Conservation (phyloP, 2,113 vertebrate genomes). For the Fulmarus glacialis region DNA sequence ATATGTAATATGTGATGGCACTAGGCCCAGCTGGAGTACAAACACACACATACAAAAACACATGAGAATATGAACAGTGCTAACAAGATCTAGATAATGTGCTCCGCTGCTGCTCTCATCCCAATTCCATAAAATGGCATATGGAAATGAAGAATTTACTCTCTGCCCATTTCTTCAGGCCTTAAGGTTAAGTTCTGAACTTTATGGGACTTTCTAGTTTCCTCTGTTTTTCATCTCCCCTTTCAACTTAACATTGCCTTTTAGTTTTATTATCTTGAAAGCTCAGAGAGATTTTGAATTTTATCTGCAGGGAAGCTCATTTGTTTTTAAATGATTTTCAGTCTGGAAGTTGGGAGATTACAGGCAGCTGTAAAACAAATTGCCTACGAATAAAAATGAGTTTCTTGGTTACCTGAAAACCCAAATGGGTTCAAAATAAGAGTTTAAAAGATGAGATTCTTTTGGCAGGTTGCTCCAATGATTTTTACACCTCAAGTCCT, state of each 20-base stretch:
- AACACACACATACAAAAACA: background rate
- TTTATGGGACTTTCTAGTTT: conserved; percentile 5
- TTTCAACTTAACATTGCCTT: background rate
- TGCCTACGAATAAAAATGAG: conserved; percentile 7
- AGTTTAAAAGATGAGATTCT: background rate
- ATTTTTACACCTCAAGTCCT: background rate
- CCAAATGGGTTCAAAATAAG: background rate
- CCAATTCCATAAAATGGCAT: background rate
- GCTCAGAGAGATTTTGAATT: conserved; percentile 11
- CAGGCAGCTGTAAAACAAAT: conserved; percentile 42
- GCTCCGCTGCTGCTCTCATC: background rate
- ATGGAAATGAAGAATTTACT: background rate
- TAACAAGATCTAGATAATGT: background rate
- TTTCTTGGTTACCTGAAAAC: conserved; percentile 44
- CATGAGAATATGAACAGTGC: background rate
- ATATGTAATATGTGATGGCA: conserved; percentile 12
- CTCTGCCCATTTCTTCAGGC: background rate
- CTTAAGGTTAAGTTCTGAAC: conserved; percentile 31
- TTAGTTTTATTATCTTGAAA: conserved; percentile 31
- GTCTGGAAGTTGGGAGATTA: conserved; percentile 50
- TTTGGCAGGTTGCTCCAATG: background rate
- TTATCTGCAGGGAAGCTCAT: conserved; percentile 36
- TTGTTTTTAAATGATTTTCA: conserved; percentile 61
- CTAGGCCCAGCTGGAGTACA: background rate
- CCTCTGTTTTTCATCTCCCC: background rate